Conservation (phyloP, 2,888 invertebrate genomes). For the Hydropsyche betteni region DNA sequence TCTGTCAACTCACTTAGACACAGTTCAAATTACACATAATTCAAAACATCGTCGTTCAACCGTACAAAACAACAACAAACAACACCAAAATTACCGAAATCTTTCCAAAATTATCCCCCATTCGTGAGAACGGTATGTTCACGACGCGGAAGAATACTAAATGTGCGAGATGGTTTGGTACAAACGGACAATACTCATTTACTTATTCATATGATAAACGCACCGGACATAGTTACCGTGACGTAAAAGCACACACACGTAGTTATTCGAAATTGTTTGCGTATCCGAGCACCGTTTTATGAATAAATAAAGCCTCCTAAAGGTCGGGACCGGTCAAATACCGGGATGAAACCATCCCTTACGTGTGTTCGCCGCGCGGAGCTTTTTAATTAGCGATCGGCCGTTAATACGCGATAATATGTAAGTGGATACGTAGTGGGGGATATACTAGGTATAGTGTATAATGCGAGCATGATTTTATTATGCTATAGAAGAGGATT, state of each 20-base stretch:
- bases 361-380: neutral
- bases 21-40: too few relatives aligned
- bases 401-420: constrained; percentile 7
- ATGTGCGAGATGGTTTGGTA: constrained; percentile 14
- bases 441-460: neutral
- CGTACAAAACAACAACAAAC: too few relatives aligned
- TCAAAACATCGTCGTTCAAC: too few relatives aligned
- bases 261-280: constrained; percentile 27
- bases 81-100: too few relatives aligned
- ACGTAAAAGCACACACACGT: neutral
- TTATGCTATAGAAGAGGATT: constrained; percentile 39
- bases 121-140: neutral
- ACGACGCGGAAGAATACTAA: constrained; percentile 19
- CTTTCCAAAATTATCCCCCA: neutral
- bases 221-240: neutral
- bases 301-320: constrained; percentile 28
- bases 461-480: constrained; percentile 9
- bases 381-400: constrained; percentile 29
- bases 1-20: too few relatives aligned
- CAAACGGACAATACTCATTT: constrained; percentile 20
- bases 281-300: constrained; percentile 16
- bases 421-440: neutral
- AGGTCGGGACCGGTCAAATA: constrained; percentile 34
- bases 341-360: constrained; percentile 14
- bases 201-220: constrained; percentile 31